These are phyloP conservation scores for Erynnis tages DNA, from an alignment of 2,888 invertebrate species.

Conservation along the genomic window DNA sequence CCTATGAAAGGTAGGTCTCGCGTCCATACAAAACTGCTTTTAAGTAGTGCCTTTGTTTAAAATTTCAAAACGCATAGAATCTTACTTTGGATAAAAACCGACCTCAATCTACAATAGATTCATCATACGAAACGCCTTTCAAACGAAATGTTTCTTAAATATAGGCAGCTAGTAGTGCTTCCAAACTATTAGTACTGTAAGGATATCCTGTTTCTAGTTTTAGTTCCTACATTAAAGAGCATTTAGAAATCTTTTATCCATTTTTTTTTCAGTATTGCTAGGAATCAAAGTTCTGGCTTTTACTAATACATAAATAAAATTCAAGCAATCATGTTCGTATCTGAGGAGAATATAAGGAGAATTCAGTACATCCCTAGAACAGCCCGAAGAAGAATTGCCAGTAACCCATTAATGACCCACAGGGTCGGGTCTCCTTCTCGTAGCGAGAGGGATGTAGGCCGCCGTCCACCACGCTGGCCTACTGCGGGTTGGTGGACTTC, in stretches of 20 bases:
- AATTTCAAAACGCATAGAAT: conserved; percentile 26
- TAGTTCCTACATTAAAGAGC: background rate
- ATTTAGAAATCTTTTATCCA: no score
- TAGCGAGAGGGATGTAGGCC: no score
- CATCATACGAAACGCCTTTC: conserved; percentile 25
- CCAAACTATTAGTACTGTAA: background rate
- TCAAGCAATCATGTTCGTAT: no score
- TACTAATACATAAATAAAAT: background rate
- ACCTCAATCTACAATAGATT: conserved; percentile 23
- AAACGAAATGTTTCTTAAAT: conserved; percentile 23
- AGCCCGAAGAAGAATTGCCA: no score
- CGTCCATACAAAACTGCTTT: conserved; percentile 21
- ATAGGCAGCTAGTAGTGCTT: conserved; percentile 18
- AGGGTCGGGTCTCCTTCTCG: no score
- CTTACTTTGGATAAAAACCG: conserved; percentile 21
- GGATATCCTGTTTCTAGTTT: conserved; percentile 11
- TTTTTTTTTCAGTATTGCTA: background rate
- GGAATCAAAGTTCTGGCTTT: background rate
- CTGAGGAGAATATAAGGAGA: no score
- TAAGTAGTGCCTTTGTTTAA: conserved; percentile 26
- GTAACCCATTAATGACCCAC: no score
- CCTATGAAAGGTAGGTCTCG: background rate
- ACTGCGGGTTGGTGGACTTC: no score
- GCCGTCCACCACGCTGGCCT: no score
- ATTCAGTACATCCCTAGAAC: no score